Evolutionary conservation across 2,888 invertebrate genomes (phyloP).

Genomic region (Eupithecia pulchellata): DNA sequence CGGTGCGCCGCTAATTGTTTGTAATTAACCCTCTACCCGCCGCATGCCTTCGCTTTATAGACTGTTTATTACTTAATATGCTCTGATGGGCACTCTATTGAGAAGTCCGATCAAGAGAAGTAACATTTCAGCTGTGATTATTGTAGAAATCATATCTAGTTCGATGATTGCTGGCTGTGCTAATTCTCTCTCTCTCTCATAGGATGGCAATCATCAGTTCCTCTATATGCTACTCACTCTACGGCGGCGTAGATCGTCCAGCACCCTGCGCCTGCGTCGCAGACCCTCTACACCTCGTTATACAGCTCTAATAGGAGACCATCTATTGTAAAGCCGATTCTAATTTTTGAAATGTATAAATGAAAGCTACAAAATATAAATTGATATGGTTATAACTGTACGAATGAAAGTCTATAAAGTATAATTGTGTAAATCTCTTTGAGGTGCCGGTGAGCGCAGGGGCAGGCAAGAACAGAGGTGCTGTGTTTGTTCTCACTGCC

Average conservation of each 20-base stretch:
- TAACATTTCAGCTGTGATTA: background rate
- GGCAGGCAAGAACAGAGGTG: conserved; percentile 18
- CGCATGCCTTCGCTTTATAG: conserved; percentile 66
- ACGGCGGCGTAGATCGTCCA: background rate
- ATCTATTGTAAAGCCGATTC: conserved; percentile 2
- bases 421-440: conserved; percentile 23
- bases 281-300: background rate
- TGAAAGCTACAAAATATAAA: conserved; percentile 15
- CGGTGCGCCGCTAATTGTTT: conserved; percentile 70
- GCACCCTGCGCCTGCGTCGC: background rate
- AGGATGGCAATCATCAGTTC: no score
- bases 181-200: no score
- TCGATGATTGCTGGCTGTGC: background rate
- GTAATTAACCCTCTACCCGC: conserved; percentile 70
- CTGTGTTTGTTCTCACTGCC: conserved; percentile 21
- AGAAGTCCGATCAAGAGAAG: background rate
- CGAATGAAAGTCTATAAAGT: conserved; percentile 17
- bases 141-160: background rate
- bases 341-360: conserved; percentile 13
- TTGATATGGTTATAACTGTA: conserved; percentile 17
- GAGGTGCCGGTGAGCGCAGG: conserved; percentile 10
- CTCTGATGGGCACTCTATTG: conserved; percentile 56
- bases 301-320: background rate
- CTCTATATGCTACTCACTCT: no score
- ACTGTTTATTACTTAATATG: conserved; percentile 82